These are phyloP conservation scores for Epirrhoe alternata DNA, from an alignment of 2,888 invertebrate species.

Conservation along the genomic window DNA sequence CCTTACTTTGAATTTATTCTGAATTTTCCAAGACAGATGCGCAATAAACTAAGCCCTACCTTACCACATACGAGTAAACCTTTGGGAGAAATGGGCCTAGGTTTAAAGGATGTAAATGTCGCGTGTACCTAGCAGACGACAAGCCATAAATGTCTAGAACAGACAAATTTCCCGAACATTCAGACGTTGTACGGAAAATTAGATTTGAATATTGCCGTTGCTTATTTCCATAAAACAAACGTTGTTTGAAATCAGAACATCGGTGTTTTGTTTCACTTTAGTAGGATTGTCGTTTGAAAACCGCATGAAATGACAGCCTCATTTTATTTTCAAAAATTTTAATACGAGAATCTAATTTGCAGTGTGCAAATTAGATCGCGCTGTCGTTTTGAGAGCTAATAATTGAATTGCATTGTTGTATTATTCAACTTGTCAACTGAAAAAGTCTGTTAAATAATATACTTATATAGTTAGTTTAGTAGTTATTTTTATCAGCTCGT, in stretches of 20 bases:
- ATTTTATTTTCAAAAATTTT: background rate
- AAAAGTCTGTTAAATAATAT: too few species aligned
- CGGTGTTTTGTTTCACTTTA: slow-evolving; percentile 30
- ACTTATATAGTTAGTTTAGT: too few species aligned
- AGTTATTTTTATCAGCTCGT: too few species aligned
- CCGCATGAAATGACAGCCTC: background rate
- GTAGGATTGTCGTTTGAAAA: slow-evolving; percentile 9
- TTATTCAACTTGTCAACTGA: too few species aligned
- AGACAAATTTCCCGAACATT: slow-evolving; percentile 25
- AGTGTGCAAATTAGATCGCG: too few species aligned
- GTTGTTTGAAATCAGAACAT: slow-evolving; percentile 38
- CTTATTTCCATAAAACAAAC: slow-evolving; percentile 44
- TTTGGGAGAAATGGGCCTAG: background rate
- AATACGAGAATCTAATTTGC: too few species aligned
- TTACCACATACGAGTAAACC: background rate
- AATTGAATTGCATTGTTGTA: too few species aligned
- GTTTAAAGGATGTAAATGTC: background rate
- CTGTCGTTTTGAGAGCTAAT: too few species aligned
- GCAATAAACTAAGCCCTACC: background rate
- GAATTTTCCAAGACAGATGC: background rate
- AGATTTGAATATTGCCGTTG: slow-evolving; percentile 41
- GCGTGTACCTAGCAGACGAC: slow-evolving; percentile 1
- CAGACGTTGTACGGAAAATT: slow-evolving; percentile 38
- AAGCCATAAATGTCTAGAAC: slow-evolving; percentile 13
- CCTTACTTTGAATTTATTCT: background rate